Evolutionary conservation across 2,113 vertebrate genomes (phyloP).

Genomic region (Sorex araneus): DNA sequence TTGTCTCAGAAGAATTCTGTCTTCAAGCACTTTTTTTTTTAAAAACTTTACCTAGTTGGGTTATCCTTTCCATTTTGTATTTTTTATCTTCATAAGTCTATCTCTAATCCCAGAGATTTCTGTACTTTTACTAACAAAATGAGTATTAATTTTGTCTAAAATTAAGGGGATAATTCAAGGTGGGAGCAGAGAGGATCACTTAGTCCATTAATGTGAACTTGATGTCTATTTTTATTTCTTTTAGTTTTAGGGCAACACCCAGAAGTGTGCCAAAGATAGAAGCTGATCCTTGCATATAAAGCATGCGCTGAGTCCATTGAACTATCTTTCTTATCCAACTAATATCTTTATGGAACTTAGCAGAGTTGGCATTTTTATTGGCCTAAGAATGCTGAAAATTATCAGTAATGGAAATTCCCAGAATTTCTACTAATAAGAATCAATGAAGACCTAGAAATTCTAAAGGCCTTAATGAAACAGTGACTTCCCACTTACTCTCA

Average conservation of each 20-base stretch:
- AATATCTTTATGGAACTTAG: conserved; percentile 6
- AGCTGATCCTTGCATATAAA: too few relatives aligned
- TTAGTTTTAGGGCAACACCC: too few relatives aligned
- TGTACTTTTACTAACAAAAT: conserved; percentile 29
- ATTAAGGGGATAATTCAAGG: not conserved
- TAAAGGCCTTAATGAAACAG: not conserved
- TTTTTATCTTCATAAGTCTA: conserved; percentile 33
- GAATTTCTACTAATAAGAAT: conserved; percentile 29
- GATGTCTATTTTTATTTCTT: too few relatives aligned
- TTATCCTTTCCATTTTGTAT: conserved; percentile 44
- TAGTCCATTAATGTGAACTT: not conserved
- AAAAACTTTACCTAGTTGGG: not conserved
- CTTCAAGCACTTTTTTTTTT: not conserved
- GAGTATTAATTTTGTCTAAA: conserved; percentile 33
- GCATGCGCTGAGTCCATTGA: too few relatives aligned
- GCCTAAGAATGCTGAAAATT: conserved; percentile 7
- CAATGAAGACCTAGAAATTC: not conserved
- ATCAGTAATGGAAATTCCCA: not conserved
- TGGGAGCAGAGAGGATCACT: not conserved
- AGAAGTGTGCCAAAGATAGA: too few relatives aligned
- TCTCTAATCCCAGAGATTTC: not conserved
- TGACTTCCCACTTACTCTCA: not conserved
- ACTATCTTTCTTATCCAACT: too few relatives aligned
- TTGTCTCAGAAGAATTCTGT: not conserved
- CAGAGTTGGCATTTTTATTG: conserved; percentile 19